Percentiles rank a stretch among this genome's conserved stretches.
phyloP scores from a whole-genome alignment of 1,140 invertebrate genomes.

The Chironomus tepperi region DNA sequence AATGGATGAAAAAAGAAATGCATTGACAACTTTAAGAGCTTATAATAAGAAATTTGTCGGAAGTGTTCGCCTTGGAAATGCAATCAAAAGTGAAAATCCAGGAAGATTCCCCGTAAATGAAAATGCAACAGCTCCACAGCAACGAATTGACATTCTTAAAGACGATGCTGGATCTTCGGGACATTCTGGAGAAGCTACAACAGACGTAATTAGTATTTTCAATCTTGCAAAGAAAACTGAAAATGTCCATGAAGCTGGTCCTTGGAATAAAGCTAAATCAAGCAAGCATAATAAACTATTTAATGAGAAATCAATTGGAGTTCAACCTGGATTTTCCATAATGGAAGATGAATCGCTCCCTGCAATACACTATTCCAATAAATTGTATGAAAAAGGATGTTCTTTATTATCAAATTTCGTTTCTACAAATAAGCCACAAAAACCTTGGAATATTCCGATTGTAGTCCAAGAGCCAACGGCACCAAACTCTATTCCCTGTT shows the following conservation, averaged over 20 bases:
- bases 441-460: conserved; percentile 34
- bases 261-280: conserved; percentile 52
- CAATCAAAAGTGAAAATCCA: conserved; percentile 32
- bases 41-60: conserved; percentile 49
- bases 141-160: background rate
- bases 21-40: conserved; percentile 56
- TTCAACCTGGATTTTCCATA: conserved; percentile 30
- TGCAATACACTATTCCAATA: conserved; percentile 35
- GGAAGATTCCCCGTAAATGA: conserved; percentile 32
- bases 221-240: conserved; percentile 46
- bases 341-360: conserved; percentile 33
- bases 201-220: conserved; percentile 33
- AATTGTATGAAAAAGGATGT: conserved; percentile 31
- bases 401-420: conserved; percentile 31
- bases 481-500: conserved; percentile 30
- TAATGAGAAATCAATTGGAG: conserved; percentile 28
- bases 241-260: conserved; percentile 48
- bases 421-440: conserved; percentile 29
- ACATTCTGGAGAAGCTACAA: background rate
- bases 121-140: background rate
- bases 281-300: conserved; percentile 30
- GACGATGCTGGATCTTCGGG: background rate
- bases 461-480: conserved; percentile 27
- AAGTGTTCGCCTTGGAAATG: conserved; percentile 41
- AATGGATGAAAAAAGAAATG: conserved; percentile 57